phyloP scores from a whole-genome alignment of 2,113 vertebrate species.

The Brienomyrus longianalis region DNA sequence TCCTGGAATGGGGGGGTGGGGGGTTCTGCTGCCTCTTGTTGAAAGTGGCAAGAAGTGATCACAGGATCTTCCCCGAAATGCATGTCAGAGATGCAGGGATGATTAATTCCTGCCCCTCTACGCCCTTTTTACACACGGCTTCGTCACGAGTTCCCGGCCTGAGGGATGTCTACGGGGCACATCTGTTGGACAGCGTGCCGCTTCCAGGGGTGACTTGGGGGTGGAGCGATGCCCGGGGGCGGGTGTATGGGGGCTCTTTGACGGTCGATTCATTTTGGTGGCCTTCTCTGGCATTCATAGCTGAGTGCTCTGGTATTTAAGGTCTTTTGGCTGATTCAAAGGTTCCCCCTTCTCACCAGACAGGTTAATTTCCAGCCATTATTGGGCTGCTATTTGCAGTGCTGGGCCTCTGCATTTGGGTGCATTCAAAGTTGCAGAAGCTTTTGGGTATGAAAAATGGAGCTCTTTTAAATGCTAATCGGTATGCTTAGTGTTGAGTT shows the following conservation, averaged over 20 bases:
- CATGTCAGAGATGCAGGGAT: not conserved
- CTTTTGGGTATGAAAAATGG: slow-evolving; percentile 36
- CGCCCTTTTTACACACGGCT: not conserved
- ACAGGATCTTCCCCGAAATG: not conserved
- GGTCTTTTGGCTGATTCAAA: slow-evolving; percentile 29
- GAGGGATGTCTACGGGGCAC: not conserved
- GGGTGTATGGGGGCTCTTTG: not conserved
- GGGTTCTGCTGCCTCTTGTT: not conserved
- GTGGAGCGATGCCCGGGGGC: not conserved
- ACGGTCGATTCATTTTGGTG: slow-evolving; percentile 15
- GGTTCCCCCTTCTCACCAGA: slow-evolving; percentile 17
- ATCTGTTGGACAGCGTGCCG: not conserved
- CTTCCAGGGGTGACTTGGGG: not conserved
- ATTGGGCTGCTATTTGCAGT: slow-evolving; percentile 33
- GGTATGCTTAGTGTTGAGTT: slow-evolving; percentile 23
- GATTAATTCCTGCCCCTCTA: not conserved
- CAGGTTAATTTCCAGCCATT: slow-evolving; percentile 35
- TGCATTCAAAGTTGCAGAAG: slow-evolving; percentile 29
- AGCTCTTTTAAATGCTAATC: slow-evolving; percentile 46
- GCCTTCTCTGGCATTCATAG: not conserved
- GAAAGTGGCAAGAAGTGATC: not conserved
- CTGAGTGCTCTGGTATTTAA: slow-evolving; percentile 24
- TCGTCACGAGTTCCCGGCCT: not conserved
- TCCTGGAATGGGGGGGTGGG: not conserved
- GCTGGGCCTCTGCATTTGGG: slow-evolving; percentile 28